Percentiles rank a stretch among this genome's conserved stretches.
Evolutionary conservation across 2,113 vertebrate genomes (phyloP).

Genomic region (Oryzias woworae): DNA sequence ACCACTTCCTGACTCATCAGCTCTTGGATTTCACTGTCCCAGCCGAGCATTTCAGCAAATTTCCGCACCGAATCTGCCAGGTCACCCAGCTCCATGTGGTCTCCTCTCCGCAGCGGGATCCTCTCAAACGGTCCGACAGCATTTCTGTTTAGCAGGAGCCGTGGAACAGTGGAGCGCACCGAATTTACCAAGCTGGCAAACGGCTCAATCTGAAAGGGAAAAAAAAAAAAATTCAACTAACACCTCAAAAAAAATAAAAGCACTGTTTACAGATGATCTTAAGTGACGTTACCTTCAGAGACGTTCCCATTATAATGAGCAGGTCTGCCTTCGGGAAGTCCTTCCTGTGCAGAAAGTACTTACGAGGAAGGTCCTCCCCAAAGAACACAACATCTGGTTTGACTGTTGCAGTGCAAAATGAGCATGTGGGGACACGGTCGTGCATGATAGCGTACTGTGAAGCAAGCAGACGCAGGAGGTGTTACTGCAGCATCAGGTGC

Average conservation of each 20-base stretch:
- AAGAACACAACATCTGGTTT: constrained; percentile 83
- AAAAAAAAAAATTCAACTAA: neutral
- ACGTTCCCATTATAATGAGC: constrained; percentile 82
- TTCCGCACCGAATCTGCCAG: constrained; percentile 66
- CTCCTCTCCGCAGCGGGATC: constrained; percentile 62
- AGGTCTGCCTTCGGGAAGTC: constrained; percentile 82
- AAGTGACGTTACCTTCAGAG: constrained; percentile 68
- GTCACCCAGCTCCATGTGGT: constrained; percentile 77
- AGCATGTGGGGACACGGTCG: constrained; percentile 68
- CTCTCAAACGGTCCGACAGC: constrained; percentile 76
- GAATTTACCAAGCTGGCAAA: constrained; percentile 81
- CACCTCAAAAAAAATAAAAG: neutral
- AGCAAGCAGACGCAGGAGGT: neutral
- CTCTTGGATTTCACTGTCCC: constrained; percentile 71
- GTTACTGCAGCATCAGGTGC: neutral
- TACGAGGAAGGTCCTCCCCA: constrained; percentile 80
- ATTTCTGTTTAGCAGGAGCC: constrained; percentile 78
- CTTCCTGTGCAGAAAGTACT: constrained; percentile 74
- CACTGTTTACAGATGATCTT: neutral
- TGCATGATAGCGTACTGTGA: constrained; percentile 72
- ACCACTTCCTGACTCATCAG: constrained; percentile 73
- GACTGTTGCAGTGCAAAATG: constrained; percentile 77
- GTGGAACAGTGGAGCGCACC: constrained; percentile 71
- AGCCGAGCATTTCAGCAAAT: constrained; percentile 73
- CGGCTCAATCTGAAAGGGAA: constrained; percentile 73